Percentiles rank a stretch among this genome's conserved stretches.
Conservation (phyloP, 1,140 invertebrate species). For the Tetragonula clypearis region DNA sequence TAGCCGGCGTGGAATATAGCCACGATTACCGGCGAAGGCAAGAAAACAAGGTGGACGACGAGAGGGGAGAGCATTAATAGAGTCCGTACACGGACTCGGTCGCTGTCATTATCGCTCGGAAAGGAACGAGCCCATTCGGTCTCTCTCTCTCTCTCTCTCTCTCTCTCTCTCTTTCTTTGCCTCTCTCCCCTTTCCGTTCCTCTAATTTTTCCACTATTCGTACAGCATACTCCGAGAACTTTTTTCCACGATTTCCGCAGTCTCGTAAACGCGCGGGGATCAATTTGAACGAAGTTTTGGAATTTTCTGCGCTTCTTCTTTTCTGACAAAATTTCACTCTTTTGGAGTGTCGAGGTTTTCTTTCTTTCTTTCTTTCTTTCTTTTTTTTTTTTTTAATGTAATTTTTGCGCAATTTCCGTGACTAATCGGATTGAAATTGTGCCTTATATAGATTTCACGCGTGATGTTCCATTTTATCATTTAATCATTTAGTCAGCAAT, state of each 20-base stretch:
- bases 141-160: not conserved
- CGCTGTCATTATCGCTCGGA: constrained; percentile 12
- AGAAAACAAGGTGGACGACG: constrained; percentile 35
- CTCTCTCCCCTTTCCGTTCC: too few species aligned
- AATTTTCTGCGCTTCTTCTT: not conserved
- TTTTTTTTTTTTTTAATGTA: too few species aligned
- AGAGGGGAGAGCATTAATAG: constrained; percentile 36
- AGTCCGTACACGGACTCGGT: constrained; percentile 8
- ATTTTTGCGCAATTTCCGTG: too few species aligned
- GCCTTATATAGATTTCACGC: too few species aligned
- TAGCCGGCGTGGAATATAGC: too few species aligned
- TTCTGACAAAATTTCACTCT: too few species aligned
- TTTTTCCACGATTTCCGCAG: not conserved
- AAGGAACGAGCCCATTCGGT: not conserved
- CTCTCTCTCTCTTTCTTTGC: not conserved
- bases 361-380: not conserved
- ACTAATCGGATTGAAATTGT: too few species aligned
- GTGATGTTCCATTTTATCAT: too few species aligned
- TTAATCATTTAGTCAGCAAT: too few species aligned
- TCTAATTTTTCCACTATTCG: not conserved
- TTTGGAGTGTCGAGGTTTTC: too few species aligned
- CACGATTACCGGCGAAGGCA: constrained; percentile 26
- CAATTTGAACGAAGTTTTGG: not conserved
- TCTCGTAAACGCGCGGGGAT: not conserved
- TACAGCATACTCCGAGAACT: not conserved